Evolutionary conservation across 2,113 vertebrate genomes (phyloP).

Genomic region (Tringa solitaria): DNA sequence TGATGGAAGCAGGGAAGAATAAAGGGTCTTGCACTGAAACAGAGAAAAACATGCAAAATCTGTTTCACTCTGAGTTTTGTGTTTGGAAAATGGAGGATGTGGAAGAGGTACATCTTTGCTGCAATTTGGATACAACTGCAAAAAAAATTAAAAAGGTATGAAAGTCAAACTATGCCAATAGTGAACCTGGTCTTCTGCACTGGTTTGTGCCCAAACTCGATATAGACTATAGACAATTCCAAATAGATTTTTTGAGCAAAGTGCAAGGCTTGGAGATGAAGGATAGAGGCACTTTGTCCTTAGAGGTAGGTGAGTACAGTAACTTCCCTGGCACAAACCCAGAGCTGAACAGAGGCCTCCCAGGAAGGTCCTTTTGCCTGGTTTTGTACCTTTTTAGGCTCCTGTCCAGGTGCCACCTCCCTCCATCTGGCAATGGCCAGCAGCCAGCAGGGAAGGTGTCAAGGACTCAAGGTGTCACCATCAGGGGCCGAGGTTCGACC

Average conservation of each 20-base stretch:
- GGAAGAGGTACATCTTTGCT: background rate
- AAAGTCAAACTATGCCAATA: background rate
- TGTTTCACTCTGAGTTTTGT: rapidly evolving
- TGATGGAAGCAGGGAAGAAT: background rate
- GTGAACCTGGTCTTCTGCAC: background rate
- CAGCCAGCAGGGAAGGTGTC: background rate
- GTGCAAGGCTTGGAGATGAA: background rate
- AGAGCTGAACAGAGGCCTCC: background rate
- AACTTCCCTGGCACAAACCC: background rate
- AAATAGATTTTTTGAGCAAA: background rate
- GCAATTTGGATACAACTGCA: background rate
- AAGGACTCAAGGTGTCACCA: too few species aligned
- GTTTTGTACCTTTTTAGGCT: background rate
- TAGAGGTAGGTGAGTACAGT: background rate
- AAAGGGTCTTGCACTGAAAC: background rate
- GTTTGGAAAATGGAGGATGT: background rate
- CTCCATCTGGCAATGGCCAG: background rate
- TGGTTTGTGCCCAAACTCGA: background rate
- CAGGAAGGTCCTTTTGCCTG: background rate
- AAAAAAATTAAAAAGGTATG: background rate
- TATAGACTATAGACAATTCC: background rate
- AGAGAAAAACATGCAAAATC: background rate
- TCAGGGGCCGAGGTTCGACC: rapidly evolving
- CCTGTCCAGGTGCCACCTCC: background rate
- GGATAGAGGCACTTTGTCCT: background rate